phyloP scores from a whole-genome alignment of 2,113 vertebrate species.

The Sminthopsis crassicaudata region DNA sequence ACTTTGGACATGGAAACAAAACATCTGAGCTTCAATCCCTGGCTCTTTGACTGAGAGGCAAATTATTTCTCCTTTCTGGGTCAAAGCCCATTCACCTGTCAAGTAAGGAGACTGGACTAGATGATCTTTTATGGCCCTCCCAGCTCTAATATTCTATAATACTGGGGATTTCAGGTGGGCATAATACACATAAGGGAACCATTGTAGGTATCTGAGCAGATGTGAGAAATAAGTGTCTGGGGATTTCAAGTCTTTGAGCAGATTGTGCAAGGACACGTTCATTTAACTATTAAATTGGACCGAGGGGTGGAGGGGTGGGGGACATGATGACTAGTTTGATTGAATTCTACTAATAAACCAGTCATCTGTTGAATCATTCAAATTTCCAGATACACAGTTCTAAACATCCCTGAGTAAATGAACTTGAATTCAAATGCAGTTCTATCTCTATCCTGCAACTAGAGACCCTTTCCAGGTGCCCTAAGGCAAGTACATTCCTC shows the following conservation, averaged over 20 bases:
- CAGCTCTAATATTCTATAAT: neutral
- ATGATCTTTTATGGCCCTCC: neutral
- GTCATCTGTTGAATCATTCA: neutral
- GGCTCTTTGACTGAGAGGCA: neutral
- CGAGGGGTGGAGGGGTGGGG: neutral
- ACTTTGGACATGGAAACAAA: neutral
- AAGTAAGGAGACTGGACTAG: neutral
- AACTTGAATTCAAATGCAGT: neutral
- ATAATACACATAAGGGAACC: neutral
- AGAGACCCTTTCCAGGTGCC: neutral
- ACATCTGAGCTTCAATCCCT: neutral
- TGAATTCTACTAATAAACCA: slow-evolving; percentile 3
- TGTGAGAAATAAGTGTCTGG: neutral
- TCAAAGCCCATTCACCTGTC: neutral
- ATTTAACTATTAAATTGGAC: neutral
- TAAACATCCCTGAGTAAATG: neutral
- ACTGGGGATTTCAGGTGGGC: neutral
- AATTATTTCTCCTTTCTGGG: neutral
- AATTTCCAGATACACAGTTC: neutral
- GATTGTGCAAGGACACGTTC: neutral
- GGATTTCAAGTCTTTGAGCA: neutral
- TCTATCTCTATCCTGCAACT: neutral
- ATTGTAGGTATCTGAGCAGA: neutral
- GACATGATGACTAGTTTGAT: neutral
- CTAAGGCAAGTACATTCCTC: neutral